Evolutionary conservation across 2,888 invertebrate species (phyloP), one percentile per base, ranked within the genome.

Genomic region (Zhuqinia jingwanae): DNA sequence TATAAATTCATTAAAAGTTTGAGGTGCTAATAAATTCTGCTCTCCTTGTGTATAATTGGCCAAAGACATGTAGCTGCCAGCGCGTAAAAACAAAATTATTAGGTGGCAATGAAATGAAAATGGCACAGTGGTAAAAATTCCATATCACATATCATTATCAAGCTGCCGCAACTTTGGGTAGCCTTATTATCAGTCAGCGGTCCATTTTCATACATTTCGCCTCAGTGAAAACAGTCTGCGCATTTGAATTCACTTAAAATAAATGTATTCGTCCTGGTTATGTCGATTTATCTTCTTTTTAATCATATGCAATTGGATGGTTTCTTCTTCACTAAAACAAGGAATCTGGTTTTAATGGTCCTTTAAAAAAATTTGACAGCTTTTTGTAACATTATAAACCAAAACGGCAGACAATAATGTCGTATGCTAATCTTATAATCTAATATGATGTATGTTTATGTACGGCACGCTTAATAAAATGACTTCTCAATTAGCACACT

Each of bases 151-250:
- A n/a, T n/a, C n/a, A n/a, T n/a, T n/a, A n/a, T n/a, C 20, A 45
- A 70, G 70, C 56, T 42, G 70, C 56, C 58, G 56, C 56, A 58
- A 36, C 58, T 76, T 22, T n/a, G 25, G 27, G 70, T 30, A 45
- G 11, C 17, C 27, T 68, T 13, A 47, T 63, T 79, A 68, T 68
- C 68, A 58, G 63, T n/a, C 50, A 58, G 58, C 22, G 79, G 65
- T 63, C 79, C 36, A 30, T 50, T 79, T 79, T 27, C 13, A n/a
- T n/a, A 36, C 25, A 15, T 13, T 2, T 53, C n/a, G 30, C 17
- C 27, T 27, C 20, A 15, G 22, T 45, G 45, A 22, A 68, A 68
- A 65, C 42, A 36, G 2, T 22, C 25, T 36, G 17, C 11, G 15
- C 6, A 27, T 30, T n/a, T 30, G 1, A 6, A 11, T 25, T 5